These are phyloP conservation scores for Rhodophaea formosa DNA, from an alignment of 2,888 invertebrate genomes.

Conservation along the genomic window DNA sequence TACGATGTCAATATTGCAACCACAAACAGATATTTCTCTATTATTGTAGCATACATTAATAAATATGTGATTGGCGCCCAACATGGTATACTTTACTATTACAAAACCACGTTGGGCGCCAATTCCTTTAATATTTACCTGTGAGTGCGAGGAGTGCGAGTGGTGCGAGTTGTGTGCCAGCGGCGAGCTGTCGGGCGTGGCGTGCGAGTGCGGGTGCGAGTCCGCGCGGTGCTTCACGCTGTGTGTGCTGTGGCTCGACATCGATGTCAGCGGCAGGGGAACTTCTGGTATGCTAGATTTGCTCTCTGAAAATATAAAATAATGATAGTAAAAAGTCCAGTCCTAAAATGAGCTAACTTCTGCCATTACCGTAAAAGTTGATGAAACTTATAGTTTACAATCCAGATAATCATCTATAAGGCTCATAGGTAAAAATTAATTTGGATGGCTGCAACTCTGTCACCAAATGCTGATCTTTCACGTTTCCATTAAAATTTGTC, in stretches of 20 bases:
- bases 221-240: slow-evolving; percentile 55
- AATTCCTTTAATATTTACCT: neutral
- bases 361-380: too few species aligned
- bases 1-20: too few species aligned
- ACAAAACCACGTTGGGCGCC: neutral
- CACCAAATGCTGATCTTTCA: too few species aligned
- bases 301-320: slow-evolving; percentile 47
- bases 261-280: slow-evolving; percentile 60
- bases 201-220: slow-evolving; percentile 46
- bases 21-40: too few species aligned
- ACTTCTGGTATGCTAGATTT: slow-evolving; percentile 72
- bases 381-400: too few species aligned
- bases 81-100: neutral
- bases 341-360: too few species aligned
- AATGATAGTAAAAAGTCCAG: too few species aligned
- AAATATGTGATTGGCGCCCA: neutral
- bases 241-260: slow-evolving; percentile 35
- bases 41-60: too few species aligned
- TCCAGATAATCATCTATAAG: too few species aligned
- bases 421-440: too few species aligned
- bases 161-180: slow-evolving; percentile 61
- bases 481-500: too few species aligned
- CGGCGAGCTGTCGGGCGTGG: slow-evolving; percentile 33
- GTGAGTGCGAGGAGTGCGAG: slow-evolving; percentile 14
- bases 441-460: too few species aligned